phyloP scores from a whole-genome alignment of 2,113 vertebrate genomes.

The Paradoxurus hermaphroditus region DNA sequence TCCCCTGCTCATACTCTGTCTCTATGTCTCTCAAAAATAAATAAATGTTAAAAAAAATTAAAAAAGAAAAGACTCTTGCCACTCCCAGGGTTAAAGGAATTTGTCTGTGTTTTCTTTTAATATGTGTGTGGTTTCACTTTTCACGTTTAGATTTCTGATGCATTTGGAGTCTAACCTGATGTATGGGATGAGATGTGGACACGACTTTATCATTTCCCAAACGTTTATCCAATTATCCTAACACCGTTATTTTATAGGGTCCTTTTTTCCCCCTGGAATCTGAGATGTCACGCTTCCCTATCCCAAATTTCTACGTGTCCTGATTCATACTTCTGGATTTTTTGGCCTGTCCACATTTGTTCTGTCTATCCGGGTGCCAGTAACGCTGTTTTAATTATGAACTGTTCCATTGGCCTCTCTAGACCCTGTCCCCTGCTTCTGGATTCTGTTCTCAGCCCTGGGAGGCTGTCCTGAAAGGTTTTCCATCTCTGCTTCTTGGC shows the following conservation, averaged over 20 bases:
- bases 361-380: not conserved
- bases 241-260: not conserved
- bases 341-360: not conserved
- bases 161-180: not conserved
- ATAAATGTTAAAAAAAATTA: too few species aligned
- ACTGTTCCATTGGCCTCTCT: not conserved
- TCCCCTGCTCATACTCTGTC: too few species aligned
- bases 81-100: not conserved
- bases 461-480: not conserved
- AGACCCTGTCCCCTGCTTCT: not conserved
- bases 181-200: not conserved
- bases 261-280: not conserved
- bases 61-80: not conserved
- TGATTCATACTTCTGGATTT: not conserved
- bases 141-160: not conserved
- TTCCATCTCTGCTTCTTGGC: not conserved
- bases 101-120: not conserved
- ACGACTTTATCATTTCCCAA: not conserved
- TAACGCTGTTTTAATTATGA: not conserved
- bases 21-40: too few species aligned
- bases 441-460: too few species aligned
- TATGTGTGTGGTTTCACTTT: not conserved
- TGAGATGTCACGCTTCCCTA: not conserved
- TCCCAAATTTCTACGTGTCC: not conserved
- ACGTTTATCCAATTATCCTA: not conserved